phyloP scores from a whole-genome alignment of 2,797 vertebrate genomes.

The Melanotaenia boesemani region DNA sequence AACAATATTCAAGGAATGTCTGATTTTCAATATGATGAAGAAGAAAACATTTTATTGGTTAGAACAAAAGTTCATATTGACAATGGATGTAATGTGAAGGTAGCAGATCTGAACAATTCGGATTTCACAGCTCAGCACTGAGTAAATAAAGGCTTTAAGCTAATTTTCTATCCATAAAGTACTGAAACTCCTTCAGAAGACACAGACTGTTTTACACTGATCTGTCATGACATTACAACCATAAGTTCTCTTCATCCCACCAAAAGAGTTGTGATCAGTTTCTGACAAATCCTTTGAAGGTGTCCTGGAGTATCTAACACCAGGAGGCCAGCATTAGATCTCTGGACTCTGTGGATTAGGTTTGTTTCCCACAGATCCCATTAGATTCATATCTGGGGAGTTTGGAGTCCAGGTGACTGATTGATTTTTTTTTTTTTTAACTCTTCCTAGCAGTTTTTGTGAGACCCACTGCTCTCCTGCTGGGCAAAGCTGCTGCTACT shows the following conservation, averaged over 20 bases:
- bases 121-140: background rate
- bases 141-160: background rate
- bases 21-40: too few relatives aligned
- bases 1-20: too few relatives aligned
- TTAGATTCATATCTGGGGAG: background rate
- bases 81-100: background rate
- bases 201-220: too few relatives aligned
- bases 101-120: background rate
- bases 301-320: background rate
- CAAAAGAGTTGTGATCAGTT: background rate
- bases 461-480: background rate
- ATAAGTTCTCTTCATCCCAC: background rate
- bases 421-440: background rate
- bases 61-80: background rate
- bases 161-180: background rate
- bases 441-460: background rate
- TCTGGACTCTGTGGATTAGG: background rate
- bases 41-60: too few relatives aligned
- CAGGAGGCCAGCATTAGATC: background rate
- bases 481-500: background rate
- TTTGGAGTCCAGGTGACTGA: background rate
- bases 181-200: too few relatives aligned
- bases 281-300: background rate
- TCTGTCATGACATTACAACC: too few relatives aligned
- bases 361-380: too few relatives aligned